Evolutionary conservation across 1,140 invertebrate genomes (phyloP), one percentile per base, ranked within the genome.

Genomic region (Phymastichus coffea): DNA sequence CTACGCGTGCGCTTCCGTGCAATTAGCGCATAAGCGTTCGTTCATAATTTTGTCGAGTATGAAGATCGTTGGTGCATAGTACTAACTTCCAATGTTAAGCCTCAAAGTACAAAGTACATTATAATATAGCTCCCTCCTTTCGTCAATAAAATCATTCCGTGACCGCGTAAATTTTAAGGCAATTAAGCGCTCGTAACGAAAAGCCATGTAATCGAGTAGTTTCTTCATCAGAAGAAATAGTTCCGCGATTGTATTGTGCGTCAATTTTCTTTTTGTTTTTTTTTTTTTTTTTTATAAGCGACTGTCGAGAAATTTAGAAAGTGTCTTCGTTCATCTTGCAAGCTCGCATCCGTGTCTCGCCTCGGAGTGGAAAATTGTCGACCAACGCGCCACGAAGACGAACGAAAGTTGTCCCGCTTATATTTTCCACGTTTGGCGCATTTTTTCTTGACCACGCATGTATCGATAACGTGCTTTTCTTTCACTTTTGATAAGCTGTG

Each of bases 381-480:
- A 22, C 14, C 22, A 33, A 14, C n/a, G n/a, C n/a, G n/a, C n/a
- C 20, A n/a, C 9, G 47, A 33, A 49, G 17, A n/a, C 15, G 22
- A 48, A 48, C 10, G 54, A 47, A 48, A 57, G 54, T 48, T 47
- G 33, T 38, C 54, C 30, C n/a, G 44, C n/a, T 38, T 57, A 57
- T 57, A 57, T 44, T 57, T 57, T 57, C 54, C 38, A 44, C n/a
- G 47, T 57, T 57, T 47, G 54, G 30, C n/a, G 2, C n/a, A 14
- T 55, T 46, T 4, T 19, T 25, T 3, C 12, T 8, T 22, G 20
- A 44, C 14, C 40, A n/a, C 35, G 22, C n/a, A 15, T 55, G 26
- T 33, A 15, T 28, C 20, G 37, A 10, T n/a, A n/a, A n/a, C n/a
- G n/a, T n/a, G n/a, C n/a, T n/a, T n/a, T n/a, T n/a, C n/a, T n/a